Evolutionary conservation across 2,888 invertebrate genomes (phyloP).

Genomic region (Tiphia femorata): DNA sequence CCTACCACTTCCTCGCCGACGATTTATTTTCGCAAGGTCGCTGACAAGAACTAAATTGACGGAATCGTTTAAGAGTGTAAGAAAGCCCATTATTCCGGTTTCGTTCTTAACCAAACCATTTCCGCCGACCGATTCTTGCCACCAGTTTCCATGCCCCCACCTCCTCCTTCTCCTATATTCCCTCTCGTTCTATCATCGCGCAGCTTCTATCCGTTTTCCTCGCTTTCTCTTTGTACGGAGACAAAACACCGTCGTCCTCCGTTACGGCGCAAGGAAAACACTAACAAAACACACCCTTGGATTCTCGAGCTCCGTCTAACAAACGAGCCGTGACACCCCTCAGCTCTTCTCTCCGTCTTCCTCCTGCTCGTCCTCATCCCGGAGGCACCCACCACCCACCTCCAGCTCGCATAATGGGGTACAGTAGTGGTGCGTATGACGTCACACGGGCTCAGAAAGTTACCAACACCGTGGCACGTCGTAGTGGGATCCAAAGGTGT

Average conservation of each 20-base stretch:
- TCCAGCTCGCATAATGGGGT: slow-evolving; percentile 53
- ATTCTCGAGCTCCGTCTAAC: slow-evolving; percentile 55
- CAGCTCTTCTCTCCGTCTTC: too few species aligned
- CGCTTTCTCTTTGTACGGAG: slow-evolving; percentile 28
- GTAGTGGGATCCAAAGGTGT: too few species aligned
- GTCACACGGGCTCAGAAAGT: slow-evolving; percentile 49
- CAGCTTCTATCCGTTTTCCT: slow-evolving; percentile 12
- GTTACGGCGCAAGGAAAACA: slow-evolving; percentile 57
- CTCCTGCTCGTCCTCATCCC: slow-evolving; percentile 7
- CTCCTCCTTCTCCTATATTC: slow-evolving; percentile 15
- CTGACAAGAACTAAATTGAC: slow-evolving; percentile 35
- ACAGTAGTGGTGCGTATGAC: slow-evolving; percentile 56
- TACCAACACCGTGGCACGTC: slow-evolving; percentile 10
- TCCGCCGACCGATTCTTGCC: slow-evolving; percentile 11
- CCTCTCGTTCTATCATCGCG: slow-evolving; percentile 8
- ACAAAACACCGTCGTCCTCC: slow-evolving; percentile 51
- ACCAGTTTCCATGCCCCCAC: slow-evolving; percentile 29
- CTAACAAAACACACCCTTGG: slow-evolving; percentile 58
- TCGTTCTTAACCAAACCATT: slow-evolving; percentile 36
- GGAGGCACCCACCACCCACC: slow-evolving; percentile 9
- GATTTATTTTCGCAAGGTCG: slow-evolving; percentile 27
- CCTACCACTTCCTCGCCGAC: too few species aligned
- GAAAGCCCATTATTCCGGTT: slow-evolving; percentile 24
- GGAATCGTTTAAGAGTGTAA: slow-evolving; percentile 34
- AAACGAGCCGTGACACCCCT: slow-evolving; percentile 63